Percentiles rank a stretch among this genome's conserved stretches.
phyloP scores from a whole-genome alignment of 64 coral and sea anemone genomes.

The Montipora foliosa region DNA sequence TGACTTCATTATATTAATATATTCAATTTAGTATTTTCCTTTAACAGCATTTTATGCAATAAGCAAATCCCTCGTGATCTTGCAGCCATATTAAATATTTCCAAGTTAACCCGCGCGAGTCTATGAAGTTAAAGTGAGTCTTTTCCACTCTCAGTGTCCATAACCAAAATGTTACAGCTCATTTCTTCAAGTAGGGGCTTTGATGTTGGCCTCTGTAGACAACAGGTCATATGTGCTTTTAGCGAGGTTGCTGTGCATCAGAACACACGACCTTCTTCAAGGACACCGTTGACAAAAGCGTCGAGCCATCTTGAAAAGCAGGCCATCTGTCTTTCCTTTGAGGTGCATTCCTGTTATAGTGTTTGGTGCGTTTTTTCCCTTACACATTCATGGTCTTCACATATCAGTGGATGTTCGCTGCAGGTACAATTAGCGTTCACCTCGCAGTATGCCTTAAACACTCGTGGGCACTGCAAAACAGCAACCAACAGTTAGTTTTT shows the following conservation, averaged over 20 bases:
- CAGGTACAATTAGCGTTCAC: slow-evolving; percentile 9
- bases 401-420: slow-evolving; percentile 11
- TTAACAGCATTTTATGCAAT: neutral
- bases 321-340: neutral
- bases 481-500: neutral
- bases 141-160: no score
- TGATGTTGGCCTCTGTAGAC: neutral
- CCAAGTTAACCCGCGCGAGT: neutral
- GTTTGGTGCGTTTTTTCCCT: neutral
- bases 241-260: neutral
- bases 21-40: neutral
- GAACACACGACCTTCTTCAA: neutral
- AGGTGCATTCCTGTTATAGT: neutral
- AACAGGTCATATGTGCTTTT: neutral
- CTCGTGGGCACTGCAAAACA: slow-evolving; percentile 2
- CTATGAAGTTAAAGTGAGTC: neutral
- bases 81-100: neutral
- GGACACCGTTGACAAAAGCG: neutral
- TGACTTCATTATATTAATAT: neutral
- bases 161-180: no score
- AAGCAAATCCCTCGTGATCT: neutral
- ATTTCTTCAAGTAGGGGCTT: no score
- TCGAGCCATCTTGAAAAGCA: neutral
- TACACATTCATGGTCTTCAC: slow-evolving; percentile 29
- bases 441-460: neutral